Percentiles rank a stretch among this genome's conserved stretches.
Conservation (phyloP, 1,140 invertebrate genomes). For the Dufourea novaeangliae region DNA sequence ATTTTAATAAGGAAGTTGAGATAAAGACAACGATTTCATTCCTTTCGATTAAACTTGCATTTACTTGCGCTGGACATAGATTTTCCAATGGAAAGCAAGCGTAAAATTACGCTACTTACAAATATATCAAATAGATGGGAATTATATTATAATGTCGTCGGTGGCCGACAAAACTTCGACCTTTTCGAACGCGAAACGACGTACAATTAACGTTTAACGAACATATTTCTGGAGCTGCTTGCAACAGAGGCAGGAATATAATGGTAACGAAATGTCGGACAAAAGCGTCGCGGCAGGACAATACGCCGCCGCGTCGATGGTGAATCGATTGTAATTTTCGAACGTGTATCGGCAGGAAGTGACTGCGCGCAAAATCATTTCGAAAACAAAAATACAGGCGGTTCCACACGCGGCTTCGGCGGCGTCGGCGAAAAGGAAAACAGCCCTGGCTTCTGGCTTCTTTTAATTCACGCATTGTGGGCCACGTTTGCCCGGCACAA, state of each 20-base stretch:
- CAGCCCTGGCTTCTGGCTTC: constrained; percentile 44
- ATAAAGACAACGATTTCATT: too few species aligned
- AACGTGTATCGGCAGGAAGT: constrained; percentile 64
- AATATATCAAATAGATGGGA: too few species aligned
- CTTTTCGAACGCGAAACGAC: background rate
- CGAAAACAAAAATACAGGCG: constrained; percentile 69
- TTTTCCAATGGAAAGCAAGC: too few species aligned
- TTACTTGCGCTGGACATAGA: too few species aligned
- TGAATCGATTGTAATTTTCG: constrained; percentile 39
- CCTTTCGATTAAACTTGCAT: too few species aligned
- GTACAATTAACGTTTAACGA: constrained; percentile 5
- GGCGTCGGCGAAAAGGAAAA: constrained; percentile 47
- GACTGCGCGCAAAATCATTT: constrained; percentile 69
- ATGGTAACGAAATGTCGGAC: constrained; percentile 15
- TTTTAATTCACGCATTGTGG: constrained; percentile 76
- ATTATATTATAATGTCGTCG: too few species aligned
- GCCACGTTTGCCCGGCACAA: constrained; percentile 71
- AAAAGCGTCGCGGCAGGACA: background rate
- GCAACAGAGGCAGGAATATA: background rate
- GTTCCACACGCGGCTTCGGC: constrained; percentile 30
- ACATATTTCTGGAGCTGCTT: background rate
- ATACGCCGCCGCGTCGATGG: constrained; percentile 4
- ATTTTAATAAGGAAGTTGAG: too few species aligned
- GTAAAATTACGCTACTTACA: too few species aligned
- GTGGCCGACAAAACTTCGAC: background rate